Conservation (phyloP, 2,113 vertebrate genomes). For the Limanda limanda region DNA sequence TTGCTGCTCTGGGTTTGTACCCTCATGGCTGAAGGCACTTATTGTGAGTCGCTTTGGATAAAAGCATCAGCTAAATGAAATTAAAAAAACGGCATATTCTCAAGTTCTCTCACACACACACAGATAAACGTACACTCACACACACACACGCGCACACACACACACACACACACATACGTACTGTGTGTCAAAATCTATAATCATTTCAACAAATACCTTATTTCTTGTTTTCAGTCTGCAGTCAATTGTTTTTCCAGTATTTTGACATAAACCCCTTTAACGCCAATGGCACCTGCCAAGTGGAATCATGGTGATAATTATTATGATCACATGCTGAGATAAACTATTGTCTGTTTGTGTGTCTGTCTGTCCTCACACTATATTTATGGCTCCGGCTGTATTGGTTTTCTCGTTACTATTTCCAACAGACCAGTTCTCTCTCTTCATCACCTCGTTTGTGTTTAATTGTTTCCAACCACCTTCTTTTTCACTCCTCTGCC, state of each 20-base stretch:
- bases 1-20: too few species aligned
- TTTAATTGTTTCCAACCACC: neutral
- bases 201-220: neutral
- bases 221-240: conserved; percentile 12
- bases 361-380: neutral
- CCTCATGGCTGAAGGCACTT: too few species aligned
- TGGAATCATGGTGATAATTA: conserved; percentile 34
- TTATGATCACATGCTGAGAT: conserved; percentile 21
- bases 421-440: neutral
- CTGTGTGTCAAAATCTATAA: too few species aligned
- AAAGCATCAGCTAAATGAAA: too few species aligned
- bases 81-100: neutral
- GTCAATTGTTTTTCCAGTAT: neutral
- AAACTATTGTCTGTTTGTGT: conserved; percentile 26
- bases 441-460: conserved; percentile 17
- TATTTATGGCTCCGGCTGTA: neutral
- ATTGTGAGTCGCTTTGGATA: too few species aligned
- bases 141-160: too few species aligned
- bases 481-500: neutral
- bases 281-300: conserved; percentile 2
- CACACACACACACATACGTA: neutral
- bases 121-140: too few species aligned
- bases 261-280: conserved; percentile 16
- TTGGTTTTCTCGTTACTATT: neutral
- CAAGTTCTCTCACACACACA: neutral